Evolutionary conservation across 2,888 invertebrate genomes (phyloP).

Genomic region (Trichogramma dendrolimi): DNA sequence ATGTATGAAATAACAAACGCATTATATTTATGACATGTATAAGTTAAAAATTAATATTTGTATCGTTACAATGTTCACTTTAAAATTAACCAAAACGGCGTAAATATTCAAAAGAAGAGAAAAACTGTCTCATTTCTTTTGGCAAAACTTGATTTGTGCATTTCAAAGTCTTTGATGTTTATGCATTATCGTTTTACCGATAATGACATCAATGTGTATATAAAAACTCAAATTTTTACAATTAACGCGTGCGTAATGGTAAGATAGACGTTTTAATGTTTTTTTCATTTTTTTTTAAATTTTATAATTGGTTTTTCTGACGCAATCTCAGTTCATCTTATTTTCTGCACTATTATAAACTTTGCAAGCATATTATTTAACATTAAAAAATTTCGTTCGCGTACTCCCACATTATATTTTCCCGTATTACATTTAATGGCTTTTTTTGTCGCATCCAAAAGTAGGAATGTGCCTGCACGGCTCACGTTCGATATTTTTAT

Average conservation of each 20-base stretch:
- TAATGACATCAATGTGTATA: slow-evolving; percentile 13
- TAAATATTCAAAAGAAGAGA: no score
- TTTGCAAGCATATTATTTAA: slow-evolving; percentile 27
- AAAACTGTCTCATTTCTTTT: background rate
- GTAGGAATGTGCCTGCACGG: no score
- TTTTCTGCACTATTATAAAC: slow-evolving; percentile 21
- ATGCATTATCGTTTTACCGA: background rate
- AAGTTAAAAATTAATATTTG: no score
- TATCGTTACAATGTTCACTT: no score
- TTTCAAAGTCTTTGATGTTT: slow-evolving; percentile 25
- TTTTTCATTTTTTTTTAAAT: slow-evolving; percentile 10
- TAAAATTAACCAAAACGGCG: no score
- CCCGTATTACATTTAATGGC: no score
- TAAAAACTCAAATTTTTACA: slow-evolving; percentile 23
- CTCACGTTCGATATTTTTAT: no score
- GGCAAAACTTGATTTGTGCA: slow-evolving; percentile 27
- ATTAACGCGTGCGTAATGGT: slow-evolving; percentile 17
- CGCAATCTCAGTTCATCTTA: slow-evolving; percentile 24
- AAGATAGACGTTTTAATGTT: slow-evolving; percentile 12
- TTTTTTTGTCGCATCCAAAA: no score
- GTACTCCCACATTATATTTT: background rate
- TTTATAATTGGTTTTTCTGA: slow-evolving; percentile 24
- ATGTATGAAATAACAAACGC: no score
- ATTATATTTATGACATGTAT: no score
- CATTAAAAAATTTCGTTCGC: slow-evolving; percentile 24